Conservation (phyloP, 2,888 invertebrate genomes). For the Plagodis dolabraria region DNA sequence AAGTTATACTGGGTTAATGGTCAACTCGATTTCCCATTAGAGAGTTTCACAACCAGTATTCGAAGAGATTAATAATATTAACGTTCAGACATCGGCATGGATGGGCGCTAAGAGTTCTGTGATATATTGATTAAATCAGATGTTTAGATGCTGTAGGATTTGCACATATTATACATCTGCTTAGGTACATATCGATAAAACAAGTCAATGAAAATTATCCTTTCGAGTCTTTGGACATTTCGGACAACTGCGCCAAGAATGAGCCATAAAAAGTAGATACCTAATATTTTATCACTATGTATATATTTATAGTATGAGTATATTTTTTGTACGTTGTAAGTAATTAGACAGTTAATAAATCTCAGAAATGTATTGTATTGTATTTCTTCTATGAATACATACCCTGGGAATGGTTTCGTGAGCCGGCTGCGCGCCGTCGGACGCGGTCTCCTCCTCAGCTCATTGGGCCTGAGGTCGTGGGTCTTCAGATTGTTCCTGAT, state of each 20-base stretch:
- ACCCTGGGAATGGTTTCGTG: constrained; percentile 78
- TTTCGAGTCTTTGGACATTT: too few species aligned
- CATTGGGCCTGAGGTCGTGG: constrained; percentile 54
- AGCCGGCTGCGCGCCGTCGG: constrained; percentile 59
- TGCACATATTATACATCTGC: background rate
- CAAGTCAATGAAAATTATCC: too few species aligned
- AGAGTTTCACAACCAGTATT: constrained; percentile 9
- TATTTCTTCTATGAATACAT: constrained; percentile 32
- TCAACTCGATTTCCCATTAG: constrained; percentile 10
- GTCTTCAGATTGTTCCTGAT: constrained; percentile 46
- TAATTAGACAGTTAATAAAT: too few species aligned
- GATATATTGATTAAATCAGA: too few species aligned
- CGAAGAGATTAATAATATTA: constrained; percentile 7
- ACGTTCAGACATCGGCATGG: background rate
- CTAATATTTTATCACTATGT: too few species aligned
- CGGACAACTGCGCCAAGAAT: too few species aligned
- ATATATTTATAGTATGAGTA: too few species aligned
- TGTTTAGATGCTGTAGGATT: background rate
- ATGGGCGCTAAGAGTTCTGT: background rate
- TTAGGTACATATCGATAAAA: too few species aligned
- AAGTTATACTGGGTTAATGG: constrained; percentile 18
- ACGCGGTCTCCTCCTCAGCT: constrained; percentile 62
- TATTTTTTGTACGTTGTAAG: too few species aligned
- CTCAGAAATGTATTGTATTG: background rate
- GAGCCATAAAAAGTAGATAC: too few species aligned